A percentile compares a stretch with the other conserved stretches of the same genome.
These are phyloP conservation scores for Chroicocephalus ridibundus DNA, from an alignment of 2,113 vertebrate species.

Conservation along the genomic window DNA sequence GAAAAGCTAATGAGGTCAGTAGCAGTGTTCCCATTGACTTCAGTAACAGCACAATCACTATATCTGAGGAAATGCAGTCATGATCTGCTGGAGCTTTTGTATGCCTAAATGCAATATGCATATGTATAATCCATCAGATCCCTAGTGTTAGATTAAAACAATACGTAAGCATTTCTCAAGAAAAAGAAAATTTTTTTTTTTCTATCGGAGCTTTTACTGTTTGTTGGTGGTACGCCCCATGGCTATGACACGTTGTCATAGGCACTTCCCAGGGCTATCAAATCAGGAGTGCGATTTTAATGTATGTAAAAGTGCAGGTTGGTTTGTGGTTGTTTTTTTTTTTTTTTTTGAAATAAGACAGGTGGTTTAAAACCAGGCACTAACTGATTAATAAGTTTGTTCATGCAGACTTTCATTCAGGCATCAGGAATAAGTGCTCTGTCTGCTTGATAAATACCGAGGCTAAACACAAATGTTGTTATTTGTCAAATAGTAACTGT, in stretches of 20 bases:
- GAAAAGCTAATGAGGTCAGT: background rate
- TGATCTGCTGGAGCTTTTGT: background rate
- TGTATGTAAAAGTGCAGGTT: background rate
- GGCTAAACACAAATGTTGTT: constrained; percentile 76
- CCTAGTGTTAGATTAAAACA: background rate
- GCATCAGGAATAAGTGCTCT: constrained; percentile 71
- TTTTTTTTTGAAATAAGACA: constrained; percentile 23
- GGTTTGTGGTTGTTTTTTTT: background rate
- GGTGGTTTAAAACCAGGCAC: constrained; percentile 70
- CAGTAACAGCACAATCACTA: background rate
- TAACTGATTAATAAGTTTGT: constrained; percentile 80
- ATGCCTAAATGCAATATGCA: background rate
- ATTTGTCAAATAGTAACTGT: constrained; percentile 76
- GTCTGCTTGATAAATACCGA: constrained; percentile 74
- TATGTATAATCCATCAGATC: background rate
- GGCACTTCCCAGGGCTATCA: background rate
- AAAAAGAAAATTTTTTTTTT: background rate
- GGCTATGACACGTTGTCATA: background rate
- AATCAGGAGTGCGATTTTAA: constrained; percentile 36
- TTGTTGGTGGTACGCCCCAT: background rate
- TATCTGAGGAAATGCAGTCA: background rate
- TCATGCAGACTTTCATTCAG: constrained; percentile 72
- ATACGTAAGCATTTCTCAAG: background rate
- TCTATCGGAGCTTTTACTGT: background rate
- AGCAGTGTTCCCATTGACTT: background rate